A percentile compares a stretch with the other conserved stretches of the same genome.
These are phyloP conservation scores for Bombus superbus DNA, from an alignment of 1,140 invertebrate genomes.

Conservation along the genomic window DNA sequence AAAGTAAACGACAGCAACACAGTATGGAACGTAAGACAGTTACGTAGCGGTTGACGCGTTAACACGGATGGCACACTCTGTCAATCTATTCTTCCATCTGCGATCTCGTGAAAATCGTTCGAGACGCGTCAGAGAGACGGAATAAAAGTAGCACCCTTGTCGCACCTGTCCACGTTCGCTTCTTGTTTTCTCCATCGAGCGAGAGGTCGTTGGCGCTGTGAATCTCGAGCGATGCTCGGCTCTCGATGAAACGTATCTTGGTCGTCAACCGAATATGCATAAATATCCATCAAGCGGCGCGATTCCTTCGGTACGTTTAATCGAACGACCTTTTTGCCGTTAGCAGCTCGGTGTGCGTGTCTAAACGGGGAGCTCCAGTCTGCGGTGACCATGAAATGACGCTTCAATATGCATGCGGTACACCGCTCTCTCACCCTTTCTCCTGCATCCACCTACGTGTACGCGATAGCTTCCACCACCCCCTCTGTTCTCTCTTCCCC, in stretches of 20 bases:
- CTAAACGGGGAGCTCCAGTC: slow-evolving; percentile 59
- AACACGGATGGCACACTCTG: too few relatives aligned
- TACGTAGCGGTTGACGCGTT: too few relatives aligned
- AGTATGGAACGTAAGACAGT: too few relatives aligned
- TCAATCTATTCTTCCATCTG: neutral
- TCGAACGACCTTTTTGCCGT: slow-evolving; percentile 29
- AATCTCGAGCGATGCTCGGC: neutral
- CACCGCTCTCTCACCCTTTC: slow-evolving; percentile 66
- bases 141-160: neutral
- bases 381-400: slow-evolving; percentile 75
- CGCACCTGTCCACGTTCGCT: neutral
- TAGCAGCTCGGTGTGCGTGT: slow-evolving; percentile 29
- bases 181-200: neutral
- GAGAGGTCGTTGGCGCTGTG: neutral
- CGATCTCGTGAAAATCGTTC: neutral
- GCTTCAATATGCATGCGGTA: slow-evolving; percentile 74
- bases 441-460: slow-evolving; percentile 42
- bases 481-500: neutral
- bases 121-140: too few relatives aligned
- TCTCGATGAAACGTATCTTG: neutral
- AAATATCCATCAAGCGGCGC: slow-evolving; percentile 30
- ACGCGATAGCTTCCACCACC: slow-evolving; percentile 17
- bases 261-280: slow-evolving; percentile 1
- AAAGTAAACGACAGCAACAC: neutral
- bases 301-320: slow-evolving; percentile 45